Conservation (phyloP, 2,888 invertebrate genomes). For the Mythimna pallens region DNA sequence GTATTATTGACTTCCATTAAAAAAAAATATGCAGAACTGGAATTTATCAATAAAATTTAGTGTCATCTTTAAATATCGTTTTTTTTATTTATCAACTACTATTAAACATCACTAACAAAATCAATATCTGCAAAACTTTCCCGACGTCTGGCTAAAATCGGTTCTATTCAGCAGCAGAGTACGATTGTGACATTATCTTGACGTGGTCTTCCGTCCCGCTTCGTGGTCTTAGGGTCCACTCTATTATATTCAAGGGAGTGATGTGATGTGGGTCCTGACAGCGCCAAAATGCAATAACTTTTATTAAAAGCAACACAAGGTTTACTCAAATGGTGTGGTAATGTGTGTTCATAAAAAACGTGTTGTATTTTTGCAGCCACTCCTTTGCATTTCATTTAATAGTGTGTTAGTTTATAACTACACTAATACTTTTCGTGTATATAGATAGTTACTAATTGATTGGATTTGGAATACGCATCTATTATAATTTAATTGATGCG, state of each 20-base stretch:
- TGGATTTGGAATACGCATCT: constrained; percentile 7
- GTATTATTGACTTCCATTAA: neutral
- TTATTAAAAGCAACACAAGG: neutral
- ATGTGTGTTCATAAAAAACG: neutral
- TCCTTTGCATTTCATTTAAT: constrained; percentile 23
- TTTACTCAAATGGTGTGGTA: neutral
- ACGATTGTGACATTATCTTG: constrained; percentile 58
- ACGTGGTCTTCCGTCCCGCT: constrained; percentile 43
- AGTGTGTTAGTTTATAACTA: neutral
- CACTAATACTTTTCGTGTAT: no score
- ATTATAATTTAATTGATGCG: neutral
- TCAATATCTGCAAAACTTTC: constrained; percentile 12
- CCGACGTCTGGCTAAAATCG: neutral
- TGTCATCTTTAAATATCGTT: neutral
- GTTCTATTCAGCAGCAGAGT: neutral
- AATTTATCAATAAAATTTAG: neutral
- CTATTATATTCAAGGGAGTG: constrained; percentile 19
- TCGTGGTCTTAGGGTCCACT: constrained; percentile 4
- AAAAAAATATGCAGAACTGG: neutral
- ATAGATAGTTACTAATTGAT: constrained; percentile 11
- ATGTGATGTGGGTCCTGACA: constrained; percentile 5
- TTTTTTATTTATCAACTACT: neutral
- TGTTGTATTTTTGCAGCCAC: constrained; percentile 22
- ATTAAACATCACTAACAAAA: neutral
- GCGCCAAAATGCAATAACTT: neutral